A percentile compares a stretch with the other conserved stretches of the same genome.
Evolutionary conservation across 2,113 vertebrate species (phyloP).

Genomic region (Odobenus rosmarus): DNA sequence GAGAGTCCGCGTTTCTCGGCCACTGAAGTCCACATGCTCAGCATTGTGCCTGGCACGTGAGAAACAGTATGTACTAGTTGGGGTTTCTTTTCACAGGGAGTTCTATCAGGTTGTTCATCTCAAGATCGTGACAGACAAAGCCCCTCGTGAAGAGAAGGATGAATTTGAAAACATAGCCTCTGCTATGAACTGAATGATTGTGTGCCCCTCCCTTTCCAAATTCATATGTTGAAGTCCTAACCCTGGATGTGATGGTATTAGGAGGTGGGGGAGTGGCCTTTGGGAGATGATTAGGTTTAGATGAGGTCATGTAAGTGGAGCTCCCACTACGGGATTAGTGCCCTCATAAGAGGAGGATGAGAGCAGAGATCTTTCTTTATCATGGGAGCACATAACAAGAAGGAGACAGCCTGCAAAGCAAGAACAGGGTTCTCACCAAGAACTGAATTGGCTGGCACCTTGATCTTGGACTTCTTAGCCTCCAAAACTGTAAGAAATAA

Average conservation of each 20-base stretch:
- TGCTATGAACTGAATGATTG: background rate
- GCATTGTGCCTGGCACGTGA: background rate
- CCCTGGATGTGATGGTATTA: background rate
- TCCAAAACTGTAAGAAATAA: background rate
- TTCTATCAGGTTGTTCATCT: background rate
- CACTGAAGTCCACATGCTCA: fast-evolving
- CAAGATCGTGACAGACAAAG: background rate
- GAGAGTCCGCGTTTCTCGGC: background rate
- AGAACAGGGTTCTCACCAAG: background rate
- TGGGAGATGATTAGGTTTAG: background rate
- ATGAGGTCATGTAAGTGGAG: background rate
- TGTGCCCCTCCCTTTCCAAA: too few relatives aligned
- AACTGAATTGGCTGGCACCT: background rate
- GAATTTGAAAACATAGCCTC: background rate
- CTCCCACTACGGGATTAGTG: background rate
- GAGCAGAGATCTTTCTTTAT: background rate
- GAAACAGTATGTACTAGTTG: background rate
- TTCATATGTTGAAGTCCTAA: background rate
- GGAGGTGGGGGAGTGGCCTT: background rate
- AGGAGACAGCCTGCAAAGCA: background rate
- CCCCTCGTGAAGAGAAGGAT: background rate
- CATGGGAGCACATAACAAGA: background rate
- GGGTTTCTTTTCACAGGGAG: background rate
- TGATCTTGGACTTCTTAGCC: background rate
- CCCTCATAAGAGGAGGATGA: background rate